phyloP scores from a whole-genome alignment of 1,140 invertebrate genomes.

The Polyergus mexicanus region DNA sequence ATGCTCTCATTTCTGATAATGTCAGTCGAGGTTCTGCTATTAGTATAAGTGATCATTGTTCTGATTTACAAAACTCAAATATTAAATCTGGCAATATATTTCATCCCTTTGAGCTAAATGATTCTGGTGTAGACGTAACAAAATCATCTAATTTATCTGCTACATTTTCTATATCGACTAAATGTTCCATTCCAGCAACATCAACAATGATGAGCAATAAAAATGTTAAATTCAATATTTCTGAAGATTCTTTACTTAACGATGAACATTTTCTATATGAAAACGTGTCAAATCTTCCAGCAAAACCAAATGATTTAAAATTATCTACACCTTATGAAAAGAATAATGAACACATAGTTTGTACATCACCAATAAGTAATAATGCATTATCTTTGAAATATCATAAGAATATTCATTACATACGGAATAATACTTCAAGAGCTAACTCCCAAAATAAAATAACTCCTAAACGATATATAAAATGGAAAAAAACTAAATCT shows the following conservation, averaged over 20 bases:
- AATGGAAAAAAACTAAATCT: constrained; percentile 79
- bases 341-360: constrained; percentile 31
- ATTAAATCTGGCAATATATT: constrained; percentile 53
- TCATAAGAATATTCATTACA: constrained; percentile 60
- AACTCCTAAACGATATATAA: constrained; percentile 73
- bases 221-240: constrained; percentile 24
- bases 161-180: constrained; percentile 25
- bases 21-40: constrained; percentile 78
- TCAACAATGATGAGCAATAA: constrained; percentile 37
- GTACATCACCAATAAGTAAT: constrained; percentile 23
- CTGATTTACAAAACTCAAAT: constrained; percentile 56
- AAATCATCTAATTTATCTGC: constrained; percentile 44
- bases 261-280: constrained; percentile 5
- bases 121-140: constrained; percentile 77
- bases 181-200: constrained; percentile 66
- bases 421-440: constrained; percentile 34
- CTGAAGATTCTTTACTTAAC: constrained; percentile 30
- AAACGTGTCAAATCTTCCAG: neutral
- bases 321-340: constrained; percentile 58
- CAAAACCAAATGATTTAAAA: constrained; percentile 31
- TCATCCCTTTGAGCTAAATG: constrained; percentile 65
- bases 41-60: constrained; percentile 75
- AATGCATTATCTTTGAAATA: constrained; percentile 45
- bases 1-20: constrained; percentile 40
- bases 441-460: constrained; percentile 54